These are phyloP conservation scores for Globodera ellingtonae DNA, from an alignment of 1,140 invertebrate genomes.

Conservation along the genomic window DNA sequence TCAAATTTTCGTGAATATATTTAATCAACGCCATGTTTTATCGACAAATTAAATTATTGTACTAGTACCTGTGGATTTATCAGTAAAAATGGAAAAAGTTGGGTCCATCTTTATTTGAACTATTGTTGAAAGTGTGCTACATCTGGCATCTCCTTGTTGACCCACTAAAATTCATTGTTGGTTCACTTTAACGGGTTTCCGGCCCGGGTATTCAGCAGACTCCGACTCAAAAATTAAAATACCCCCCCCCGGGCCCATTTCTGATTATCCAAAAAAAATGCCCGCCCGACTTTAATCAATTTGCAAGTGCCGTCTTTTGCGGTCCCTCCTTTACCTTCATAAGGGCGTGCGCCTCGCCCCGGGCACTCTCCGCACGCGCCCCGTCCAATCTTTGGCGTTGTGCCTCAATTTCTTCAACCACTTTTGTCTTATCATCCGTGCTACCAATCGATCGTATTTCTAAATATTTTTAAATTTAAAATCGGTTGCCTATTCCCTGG, in stretches of 20 bases:
- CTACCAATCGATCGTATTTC: slow-evolving; percentile 12
- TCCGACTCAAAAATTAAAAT: not conserved
- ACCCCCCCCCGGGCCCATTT: not conserved
- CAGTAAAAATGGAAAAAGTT: too few relatives aligned
- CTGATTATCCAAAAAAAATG: too few relatives aligned
- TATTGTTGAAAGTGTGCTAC: not conserved
- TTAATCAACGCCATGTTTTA: too few relatives aligned
- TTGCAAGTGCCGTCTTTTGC: too few relatives aligned
- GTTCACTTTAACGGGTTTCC: not conserved
- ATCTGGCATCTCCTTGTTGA: slow-evolving; percentile 11
- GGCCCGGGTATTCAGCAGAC: too few relatives aligned
- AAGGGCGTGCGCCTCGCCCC: not conserved
- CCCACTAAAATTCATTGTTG: slow-evolving; percentile 19
- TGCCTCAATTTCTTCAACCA: not conserved
- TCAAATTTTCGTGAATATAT: too few relatives aligned
- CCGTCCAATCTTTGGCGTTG: slow-evolving; percentile 19
- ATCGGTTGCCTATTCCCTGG: not conserved
- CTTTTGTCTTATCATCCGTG: slow-evolving; percentile 1
- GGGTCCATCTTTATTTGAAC: not conserved
- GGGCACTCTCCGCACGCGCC: not conserved
- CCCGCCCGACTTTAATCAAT: too few relatives aligned
- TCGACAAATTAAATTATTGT: too few relatives aligned
- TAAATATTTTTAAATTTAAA: slow-evolving; percentile 2
- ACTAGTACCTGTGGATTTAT: too few relatives aligned
- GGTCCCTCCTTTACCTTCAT: not conserved